Base-by-base conservation (phyloP, 2,113 vertebrate genomes). In the Thymallus thymallus region DNA sequence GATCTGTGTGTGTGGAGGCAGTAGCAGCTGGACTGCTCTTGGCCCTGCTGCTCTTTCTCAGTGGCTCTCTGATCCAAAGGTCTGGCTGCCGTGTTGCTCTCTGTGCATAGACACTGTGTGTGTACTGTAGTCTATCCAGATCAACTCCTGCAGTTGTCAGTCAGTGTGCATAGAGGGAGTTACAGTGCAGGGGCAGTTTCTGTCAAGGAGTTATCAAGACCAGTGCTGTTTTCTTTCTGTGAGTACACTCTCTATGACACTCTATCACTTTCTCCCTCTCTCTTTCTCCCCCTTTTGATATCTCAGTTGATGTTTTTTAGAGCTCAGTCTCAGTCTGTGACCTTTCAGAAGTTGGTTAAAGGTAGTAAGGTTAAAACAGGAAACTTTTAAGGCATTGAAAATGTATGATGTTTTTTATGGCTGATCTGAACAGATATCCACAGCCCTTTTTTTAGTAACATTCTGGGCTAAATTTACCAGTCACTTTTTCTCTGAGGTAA, bases 1-100 rank as follows among this genome's bases (percentile, higher is more conserved):
- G 78, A 32, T 79, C 78, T 68, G 76, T 73, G 79, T 23, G 26
- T 71, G 30, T 20, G 32, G 75, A 60, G 72, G 67, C 32, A 32
- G 84, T 41, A 9, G 70, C 74, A 41, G 35, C 16, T 51, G 48
- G 16, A 51, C 48, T 71, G 66, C 56, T 87, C 55, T 29, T 82
- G 75, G 66, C n/a, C 13, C 46, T 83, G 20, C 41, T 46, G 66
- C 32, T 74, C 2, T 2, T 35, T 55, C 68, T 74, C 41, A 29
- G 7, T 51, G n/a, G 64, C 10, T 69, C 63, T 73, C 16, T 64
- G 23, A 51, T 51, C 46, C 16, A 51, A 22, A 60, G 56, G 56
- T 60, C 56, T 60, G 56, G 18, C n/a, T 60, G 56, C n/a, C 1
- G 56, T 6, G 56, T 22, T 60, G 56, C 56, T 60, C 46, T 51